Evolutionary conservation across 2,797 vertebrate species (phyloP).

Genomic region (Microctenopoma steveboyesi): DNA sequence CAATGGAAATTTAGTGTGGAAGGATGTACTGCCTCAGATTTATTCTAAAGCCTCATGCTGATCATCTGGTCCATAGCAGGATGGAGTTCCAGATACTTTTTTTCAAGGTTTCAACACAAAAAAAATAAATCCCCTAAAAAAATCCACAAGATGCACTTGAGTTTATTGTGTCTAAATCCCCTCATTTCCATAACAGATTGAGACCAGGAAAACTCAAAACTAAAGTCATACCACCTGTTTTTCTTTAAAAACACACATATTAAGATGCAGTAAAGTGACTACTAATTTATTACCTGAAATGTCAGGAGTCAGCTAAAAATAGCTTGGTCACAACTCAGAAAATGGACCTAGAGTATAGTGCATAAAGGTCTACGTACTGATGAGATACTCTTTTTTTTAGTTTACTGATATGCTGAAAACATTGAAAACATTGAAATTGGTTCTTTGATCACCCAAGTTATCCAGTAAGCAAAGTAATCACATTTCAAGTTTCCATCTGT

Average conservation of each 20-base stretch:
- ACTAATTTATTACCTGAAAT: slow-evolving; percentile 27
- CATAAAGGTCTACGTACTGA: neutral
- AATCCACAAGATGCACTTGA: slow-evolving; percentile 66
- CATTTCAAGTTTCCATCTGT: slow-evolving; percentile 51
- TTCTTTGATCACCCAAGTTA: slow-evolving; percentile 11
- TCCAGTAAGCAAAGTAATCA: slow-evolving; percentile 28
- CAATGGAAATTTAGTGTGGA: slow-evolving; percentile 25
- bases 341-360: neutral
- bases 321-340: slow-evolving; percentile 6
- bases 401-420: neutral
- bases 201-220: slow-evolving; percentile 47
- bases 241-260: slow-evolving; percentile 16
- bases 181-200: slow-evolving; percentile 76
- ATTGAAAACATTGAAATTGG: neutral
- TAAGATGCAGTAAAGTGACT: slow-evolving; percentile 16
- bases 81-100: slow-evolving; percentile 50
- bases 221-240: slow-evolving; percentile 52
- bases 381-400: no score
- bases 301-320: slow-evolving; percentile 2
- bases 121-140: slow-evolving; percentile 60
- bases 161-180: slow-evolving; percentile 71
- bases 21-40: slow-evolving; percentile 31
- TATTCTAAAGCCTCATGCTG: slow-evolving; percentile 39
- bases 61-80: slow-evolving; percentile 67
- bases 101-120: slow-evolving; percentile 59